Conservation (phyloP, 2,797 vertebrate genomes). For the Mallotus villosus region DNA sequence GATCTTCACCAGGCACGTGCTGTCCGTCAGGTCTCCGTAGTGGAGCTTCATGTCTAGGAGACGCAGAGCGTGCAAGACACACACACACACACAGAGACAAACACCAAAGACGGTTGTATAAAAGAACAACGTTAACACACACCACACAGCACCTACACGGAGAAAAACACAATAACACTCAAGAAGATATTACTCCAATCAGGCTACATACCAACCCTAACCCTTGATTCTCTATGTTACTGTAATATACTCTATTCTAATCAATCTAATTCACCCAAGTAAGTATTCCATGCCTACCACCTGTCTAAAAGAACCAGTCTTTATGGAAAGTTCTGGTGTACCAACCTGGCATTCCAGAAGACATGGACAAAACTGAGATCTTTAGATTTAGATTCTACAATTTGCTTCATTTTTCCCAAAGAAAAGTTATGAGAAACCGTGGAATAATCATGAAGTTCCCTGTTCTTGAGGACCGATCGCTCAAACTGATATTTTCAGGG, state of each 20-base stretch:
- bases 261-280: too few species aligned
- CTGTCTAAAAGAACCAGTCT: not conserved
- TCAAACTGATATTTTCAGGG: not conserved
- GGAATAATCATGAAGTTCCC: too few species aligned
- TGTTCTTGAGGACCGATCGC: not conserved
- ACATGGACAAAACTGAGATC: not conserved
- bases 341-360: too few species aligned
- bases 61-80: not conserved
- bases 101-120: not conserved
- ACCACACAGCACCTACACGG: not conserved
- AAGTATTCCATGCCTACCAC: not conserved
- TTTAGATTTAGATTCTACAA: not conserved
- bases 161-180: not conserved
- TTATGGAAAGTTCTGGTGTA: too few species aligned
- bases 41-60: constrained; percentile 93
- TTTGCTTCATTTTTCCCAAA: too few species aligned
- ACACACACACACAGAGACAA: constrained; percentile 10
- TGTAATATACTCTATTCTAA: too few species aligned
- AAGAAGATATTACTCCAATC: too few species aligned
- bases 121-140: not conserved
- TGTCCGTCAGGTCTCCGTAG: constrained; percentile 97
- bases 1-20: constrained; percentile 98
- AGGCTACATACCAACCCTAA: too few species aligned
- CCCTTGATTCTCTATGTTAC: too few species aligned
- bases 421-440: not conserved